Evolutionary conservation across 1,140 invertebrate genomes (phyloP).

Genomic region (Nephila pilipes): DNA sequence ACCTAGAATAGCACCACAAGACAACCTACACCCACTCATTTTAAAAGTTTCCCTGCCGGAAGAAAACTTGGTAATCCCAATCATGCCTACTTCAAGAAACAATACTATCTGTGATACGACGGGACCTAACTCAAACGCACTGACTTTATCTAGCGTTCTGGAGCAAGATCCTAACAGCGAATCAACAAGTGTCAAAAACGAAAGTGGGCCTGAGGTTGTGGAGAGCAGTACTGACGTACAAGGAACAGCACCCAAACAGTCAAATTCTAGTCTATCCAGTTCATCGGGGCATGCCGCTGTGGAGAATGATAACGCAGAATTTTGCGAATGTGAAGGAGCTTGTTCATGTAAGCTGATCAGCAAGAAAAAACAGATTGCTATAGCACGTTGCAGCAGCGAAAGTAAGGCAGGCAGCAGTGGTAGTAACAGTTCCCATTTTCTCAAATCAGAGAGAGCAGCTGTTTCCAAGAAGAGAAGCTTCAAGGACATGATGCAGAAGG

Average conservation of each 20-base stretch:
- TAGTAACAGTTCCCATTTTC: background rate
- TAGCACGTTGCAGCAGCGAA: slow-evolving; percentile 49
- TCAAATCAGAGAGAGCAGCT: background rate
- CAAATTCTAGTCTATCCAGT: slow-evolving; percentile 46
- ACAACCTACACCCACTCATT: slow-evolving; percentile 35
- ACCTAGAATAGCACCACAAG: slow-evolving; percentile 37
- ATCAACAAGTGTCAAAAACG: background rate
- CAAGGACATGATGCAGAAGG: slow-evolving; percentile 70
- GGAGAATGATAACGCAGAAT: background rate
- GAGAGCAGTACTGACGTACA: background rate
- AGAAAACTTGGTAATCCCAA: slow-evolving; percentile 6
- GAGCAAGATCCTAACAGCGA: background rate
- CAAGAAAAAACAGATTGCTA: slow-evolving; percentile 31
- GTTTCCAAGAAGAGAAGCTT: slow-evolving; percentile 59
- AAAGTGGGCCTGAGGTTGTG: background rate
- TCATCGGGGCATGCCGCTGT: background rate
- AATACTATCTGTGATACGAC: slow-evolving; percentile 10
- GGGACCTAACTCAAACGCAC: background rate
- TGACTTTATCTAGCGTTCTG: background rate
- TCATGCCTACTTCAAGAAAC: background rate
- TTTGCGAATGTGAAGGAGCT: slow-evolving; percentile 75
- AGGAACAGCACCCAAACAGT: background rate
- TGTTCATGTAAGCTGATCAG: slow-evolving; percentile 73
- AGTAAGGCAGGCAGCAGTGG: background rate
- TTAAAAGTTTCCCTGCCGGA: slow-evolving; percentile 59